phyloP scores from a whole-genome alignment of 2,888 invertebrate species.

The Leptopilina syphax region DNA sequence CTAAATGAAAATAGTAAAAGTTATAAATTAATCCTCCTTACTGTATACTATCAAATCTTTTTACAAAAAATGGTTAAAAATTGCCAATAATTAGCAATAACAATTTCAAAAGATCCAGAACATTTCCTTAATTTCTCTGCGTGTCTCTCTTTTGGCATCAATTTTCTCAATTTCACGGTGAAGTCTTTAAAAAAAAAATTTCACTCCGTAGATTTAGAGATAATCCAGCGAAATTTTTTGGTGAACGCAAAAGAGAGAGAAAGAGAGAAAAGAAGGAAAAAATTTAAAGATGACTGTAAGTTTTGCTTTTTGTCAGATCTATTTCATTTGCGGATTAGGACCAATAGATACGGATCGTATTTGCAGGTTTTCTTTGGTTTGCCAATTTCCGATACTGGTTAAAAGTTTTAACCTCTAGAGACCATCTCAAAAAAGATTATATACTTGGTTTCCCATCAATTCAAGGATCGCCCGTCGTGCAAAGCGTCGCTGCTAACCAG shows the following conservation, averaged over 20 bases:
- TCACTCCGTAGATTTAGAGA: slow-evolving; percentile 56
- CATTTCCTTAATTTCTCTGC: background rate
- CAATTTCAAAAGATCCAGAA: slow-evolving; percentile 5
- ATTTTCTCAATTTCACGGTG: slow-evolving; percentile 63
- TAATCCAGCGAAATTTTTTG: slow-evolving; percentile 51
- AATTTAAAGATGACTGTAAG: slow-evolving; percentile 39
- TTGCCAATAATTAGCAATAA: no score
- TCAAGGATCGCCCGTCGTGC: slow-evolving; percentile 43
- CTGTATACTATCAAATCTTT: no score
- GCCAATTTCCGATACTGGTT: slow-evolving; percentile 26
- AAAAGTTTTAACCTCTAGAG: slow-evolving; percentile 30
- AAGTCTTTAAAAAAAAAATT: slow-evolving; percentile 49
- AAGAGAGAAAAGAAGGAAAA: background rate
- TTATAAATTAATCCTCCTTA: no score
- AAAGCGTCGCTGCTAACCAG: slow-evolving; percentile 64
- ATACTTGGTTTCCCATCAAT: slow-evolving; percentile 58
- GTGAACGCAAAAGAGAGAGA: background rate
- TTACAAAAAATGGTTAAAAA: no score
- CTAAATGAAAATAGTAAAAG: no score
- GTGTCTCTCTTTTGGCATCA: slow-evolving; percentile 44
- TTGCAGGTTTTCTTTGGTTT: slow-evolving; percentile 23
- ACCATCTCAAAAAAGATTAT: slow-evolving; percentile 45
- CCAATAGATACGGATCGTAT: slow-evolving; percentile 32
- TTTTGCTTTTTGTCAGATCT: slow-evolving; percentile 53
- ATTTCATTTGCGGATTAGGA: slow-evolving; percentile 69